Evolutionary conservation across 2,888 invertebrate genomes (phyloP), one percentile per base, ranked within the genome.

Genomic region (Dicroscelio sp.): DNA sequence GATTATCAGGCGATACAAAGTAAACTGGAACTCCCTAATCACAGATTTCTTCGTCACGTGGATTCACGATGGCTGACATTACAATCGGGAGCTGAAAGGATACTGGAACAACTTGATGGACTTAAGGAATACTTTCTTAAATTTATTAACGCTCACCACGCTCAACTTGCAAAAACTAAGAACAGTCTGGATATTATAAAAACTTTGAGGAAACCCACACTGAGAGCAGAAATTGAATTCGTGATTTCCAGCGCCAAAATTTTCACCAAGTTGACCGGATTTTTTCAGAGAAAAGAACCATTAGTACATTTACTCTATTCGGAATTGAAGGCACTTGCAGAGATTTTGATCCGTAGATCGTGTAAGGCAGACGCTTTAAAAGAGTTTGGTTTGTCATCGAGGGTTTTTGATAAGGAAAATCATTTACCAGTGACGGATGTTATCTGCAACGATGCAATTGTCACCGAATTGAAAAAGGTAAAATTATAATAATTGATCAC

Each of bases 281-380:
- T 80, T 20, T 86, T 90, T 86, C 89, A 90, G 48, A 73, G 58
- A 33, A 73, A 88, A 17, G 86, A 92, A 38, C 90, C 92, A 10
- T 35, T 92, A 1, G 83, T 92, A 67, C 88, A 91, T 58, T 3
- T 90, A 10, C 35, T 92, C 25, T 87, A 91, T 76, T 3, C 52
- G 14, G 76, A 78, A 27, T 30, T 83, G 10, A 88, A 71, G 10
- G 48, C 38, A 30, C n/a, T 87, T 12, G 67, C 31, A 17, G 38
- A 65, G 38, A 80, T 23, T 55, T 20, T 87, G 20, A 80, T 82
- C 20, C 30, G 23, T 10, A 58, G 71, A 73, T 27, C 48, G 12
- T 71, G 79, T 25, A 86, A 67, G 35, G 17, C 33, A 27, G 25
- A 58, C 20, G 52, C 30, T 33, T 31, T 80, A 8, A 43, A 67